Base-by-base conservation (phyloP, 2,888 invertebrate species). In the Priocnemis perturbator region DNA sequence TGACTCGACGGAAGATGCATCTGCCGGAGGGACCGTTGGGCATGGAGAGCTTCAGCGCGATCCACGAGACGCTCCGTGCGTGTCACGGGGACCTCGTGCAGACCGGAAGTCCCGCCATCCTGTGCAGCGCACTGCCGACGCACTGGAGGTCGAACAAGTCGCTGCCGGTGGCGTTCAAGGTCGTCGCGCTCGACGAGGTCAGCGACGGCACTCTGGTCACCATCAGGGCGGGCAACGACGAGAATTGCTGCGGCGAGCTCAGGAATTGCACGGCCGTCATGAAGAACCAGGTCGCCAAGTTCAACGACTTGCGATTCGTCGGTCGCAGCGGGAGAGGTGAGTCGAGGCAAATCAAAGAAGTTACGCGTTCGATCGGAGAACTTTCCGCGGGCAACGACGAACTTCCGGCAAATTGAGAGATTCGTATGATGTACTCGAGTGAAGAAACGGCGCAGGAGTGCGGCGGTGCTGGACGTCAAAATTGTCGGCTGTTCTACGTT, bases 131-230 rank as follows among this genome's bases (percentile, higher is more conserved):
- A 1, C 91, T 99, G 79, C 99, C 99, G 2, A 93, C 93, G 0
- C 99, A 99, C 88, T 99, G 99, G 99, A 92, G 99, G 71, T 97
- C 95, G 60, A 99, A 99, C 91, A 99, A 99, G 90, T 97, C 97
- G 21, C 91, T 99, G 76, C 99, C 99, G 30, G 93, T 97, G 55
- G 97, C 98, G 19, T 99, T 99, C 91, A 97, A 98, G 91, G 98
- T 98, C 78, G 95, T 98, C 71, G 95, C 97, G 0, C 89, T 98
- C 79, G 97, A 98, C 77, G 98, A 98, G 79, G 95, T 99, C 50
- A 93, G 92, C 85, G 98, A 99, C 89, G 98, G 98, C 19, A 99
- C 99, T 0, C 88, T 96, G 77, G 98, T 99, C 67, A 96, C 96
- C 21, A 94, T 99, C 59, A 93, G 95, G 72, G 99, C 98, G 66